Conservation (phyloP, 2,113 vertebrate genomes). For the Pelusios castaneus region DNA sequence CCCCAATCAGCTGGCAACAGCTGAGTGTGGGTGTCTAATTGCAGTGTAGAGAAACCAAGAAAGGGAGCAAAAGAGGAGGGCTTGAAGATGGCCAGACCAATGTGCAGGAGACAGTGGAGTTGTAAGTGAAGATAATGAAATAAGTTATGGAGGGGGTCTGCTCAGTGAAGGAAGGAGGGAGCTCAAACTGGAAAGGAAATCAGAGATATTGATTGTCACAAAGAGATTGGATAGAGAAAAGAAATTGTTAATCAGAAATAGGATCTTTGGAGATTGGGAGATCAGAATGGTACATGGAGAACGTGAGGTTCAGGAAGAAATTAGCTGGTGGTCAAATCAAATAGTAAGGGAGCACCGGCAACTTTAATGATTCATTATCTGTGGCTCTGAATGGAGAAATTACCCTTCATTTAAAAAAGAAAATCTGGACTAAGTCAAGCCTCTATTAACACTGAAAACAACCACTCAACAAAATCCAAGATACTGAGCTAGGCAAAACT, state of each 20-base stretch:
- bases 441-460: constrained; percentile 58
- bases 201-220: not conserved
- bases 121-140: not conserved
- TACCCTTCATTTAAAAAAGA: not conserved
- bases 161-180: not conserved
- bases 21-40: no score
- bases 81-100: not conserved
- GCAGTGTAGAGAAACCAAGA: not conserved
- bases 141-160: not conserved
- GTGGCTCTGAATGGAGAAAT: not conserved
- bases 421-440: not conserved
- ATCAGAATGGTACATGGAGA: not conserved
- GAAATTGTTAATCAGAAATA: not conserved
- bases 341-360: not conserved
- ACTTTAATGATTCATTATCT: not conserved
- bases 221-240: not conserved
- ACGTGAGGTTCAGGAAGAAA: not conserved
- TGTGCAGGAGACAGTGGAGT: not conserved
- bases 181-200: not conserved
- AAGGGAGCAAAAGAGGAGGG: not conserved
- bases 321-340: not conserved
- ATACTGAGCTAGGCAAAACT: constrained; percentile 64
- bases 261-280: not conserved
- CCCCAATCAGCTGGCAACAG: no score
- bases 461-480: constrained; percentile 69